These are phyloP conservation scores for Macquaria australasica DNA, from an alignment of 2,113 vertebrate genomes.

Conservation along the genomic window DNA sequence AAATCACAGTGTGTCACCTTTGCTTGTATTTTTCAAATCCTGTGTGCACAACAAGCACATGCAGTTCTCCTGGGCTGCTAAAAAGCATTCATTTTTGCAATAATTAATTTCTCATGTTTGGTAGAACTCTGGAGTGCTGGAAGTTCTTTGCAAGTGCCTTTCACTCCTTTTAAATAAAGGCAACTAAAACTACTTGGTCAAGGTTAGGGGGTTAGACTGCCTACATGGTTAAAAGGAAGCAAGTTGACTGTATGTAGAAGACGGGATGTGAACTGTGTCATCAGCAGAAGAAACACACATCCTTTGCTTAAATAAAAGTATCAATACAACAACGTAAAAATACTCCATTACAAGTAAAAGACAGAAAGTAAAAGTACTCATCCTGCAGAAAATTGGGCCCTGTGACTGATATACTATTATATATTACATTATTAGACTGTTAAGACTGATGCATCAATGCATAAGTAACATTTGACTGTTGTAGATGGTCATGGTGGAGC, in stretches of 20 bases:
- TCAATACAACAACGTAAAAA: background rate
- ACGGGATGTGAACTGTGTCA: background rate
- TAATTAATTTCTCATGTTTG: slow-evolving; percentile 4
- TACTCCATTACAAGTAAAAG: background rate
- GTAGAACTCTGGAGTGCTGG: background rate
- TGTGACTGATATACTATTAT: background rate
- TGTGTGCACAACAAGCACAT: background rate
- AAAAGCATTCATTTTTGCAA: background rate
- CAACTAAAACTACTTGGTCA: background rate
- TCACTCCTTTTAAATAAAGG: too few species aligned
- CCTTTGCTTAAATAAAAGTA: background rate
- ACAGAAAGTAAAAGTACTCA: background rate
- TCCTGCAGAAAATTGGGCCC: background rate
- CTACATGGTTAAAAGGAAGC: background rate
- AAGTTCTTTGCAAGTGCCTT: too few species aligned
- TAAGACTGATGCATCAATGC: background rate
- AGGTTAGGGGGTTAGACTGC: background rate
- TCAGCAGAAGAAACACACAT: background rate
- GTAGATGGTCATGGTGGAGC: background rate
- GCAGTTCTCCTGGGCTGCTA: background rate
- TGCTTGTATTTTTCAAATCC: background rate
- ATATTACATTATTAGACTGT: background rate
- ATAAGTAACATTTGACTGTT: background rate
- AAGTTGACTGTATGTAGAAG: background rate
- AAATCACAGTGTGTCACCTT: background rate